Evolutionary conservation across 2,797 vertebrate genomes (phyloP).

Genomic region (Echiichthys vipera): DNA sequence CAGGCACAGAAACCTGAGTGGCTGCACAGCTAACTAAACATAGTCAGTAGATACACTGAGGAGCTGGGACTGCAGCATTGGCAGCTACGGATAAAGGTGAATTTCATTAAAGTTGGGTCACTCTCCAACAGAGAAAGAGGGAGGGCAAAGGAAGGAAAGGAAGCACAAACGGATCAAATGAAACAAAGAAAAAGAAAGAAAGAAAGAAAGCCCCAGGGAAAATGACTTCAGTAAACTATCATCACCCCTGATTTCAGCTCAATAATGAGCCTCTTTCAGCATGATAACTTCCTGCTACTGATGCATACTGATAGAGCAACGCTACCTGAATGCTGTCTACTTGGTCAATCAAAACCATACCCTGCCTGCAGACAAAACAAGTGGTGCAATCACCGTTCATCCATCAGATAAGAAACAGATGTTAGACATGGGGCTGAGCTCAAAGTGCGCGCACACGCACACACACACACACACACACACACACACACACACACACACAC

Average conservation of each 20-base stretch:
- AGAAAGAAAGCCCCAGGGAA: conserved; percentile 3
- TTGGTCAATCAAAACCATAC: conserved; percentile 75
- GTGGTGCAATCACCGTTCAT: conserved; percentile 69
- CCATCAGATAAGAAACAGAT: conserved; percentile 80
- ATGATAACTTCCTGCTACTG: conserved; percentile 70
- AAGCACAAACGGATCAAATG: conserved; percentile 1
- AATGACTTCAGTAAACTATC: conserved; percentile 61
- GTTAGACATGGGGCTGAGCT: conserved; percentile 45
- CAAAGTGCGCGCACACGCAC: too few species aligned
- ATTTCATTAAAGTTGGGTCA: conserved; percentile 60
- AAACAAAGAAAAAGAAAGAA: conserved; percentile 22
- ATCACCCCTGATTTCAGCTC: conserved; percentile 55
- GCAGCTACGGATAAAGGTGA: conserved; percentile 56
- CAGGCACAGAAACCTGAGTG: conserved; percentile 52
- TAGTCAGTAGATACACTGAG: conserved; percentile 23
- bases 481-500: conserved; percentile 30
- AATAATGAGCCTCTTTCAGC: conserved; percentile 68
- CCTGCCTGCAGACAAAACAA: conserved; percentile 79
- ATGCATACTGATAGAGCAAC: conserved; percentile 67
- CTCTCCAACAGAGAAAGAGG: conserved; percentile 42
- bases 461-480: conserved; percentile 42
- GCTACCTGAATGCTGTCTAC: conserved; percentile 75
- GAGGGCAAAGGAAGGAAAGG: conserved; percentile 2
- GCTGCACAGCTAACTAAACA: conserved; percentile 66
- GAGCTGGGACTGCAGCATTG: conserved; percentile 30